Evolutionary conservation across 2,888 invertebrate species (phyloP), one percentile per base, ranked within the genome.

Genomic region (Adineta ricciae): DNA sequence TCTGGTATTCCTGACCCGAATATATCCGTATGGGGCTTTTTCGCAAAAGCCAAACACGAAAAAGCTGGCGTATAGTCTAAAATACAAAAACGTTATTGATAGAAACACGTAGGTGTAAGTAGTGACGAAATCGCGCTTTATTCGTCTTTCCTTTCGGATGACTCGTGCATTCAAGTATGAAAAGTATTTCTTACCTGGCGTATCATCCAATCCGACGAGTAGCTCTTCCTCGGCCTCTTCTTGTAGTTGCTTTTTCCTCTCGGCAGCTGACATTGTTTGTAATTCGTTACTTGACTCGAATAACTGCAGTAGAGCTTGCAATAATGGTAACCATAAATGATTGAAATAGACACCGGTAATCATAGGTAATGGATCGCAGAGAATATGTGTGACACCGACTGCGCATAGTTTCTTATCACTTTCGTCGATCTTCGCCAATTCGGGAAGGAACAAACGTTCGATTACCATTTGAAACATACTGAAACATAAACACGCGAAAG

Each of bases 381-480:
- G 41, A 41, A 78, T 24, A 41, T 41, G 78, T 78, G 78, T 94
- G 88, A 96, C 93, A 85, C 97, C 98, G 56, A 96, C 94, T 0
- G 95, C 95, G 85, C 96, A 94, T 87, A 96, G 94, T 92, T 96
- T 96, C 86, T 95, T 93, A 89, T 98, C 97, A 83, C 92, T 92
- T 2, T 95, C 95, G 19, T 93, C 93, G 24, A 97, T 94, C 89
- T 95, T 96, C 90, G 95, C 95, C 88, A 96, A 92, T 88, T 97
- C 97, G 1, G 94, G 91, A 36, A 97, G 92, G 86, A 96, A 92
- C 19, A 99, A 93, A 86, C 96, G 94, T 89, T 97, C 96, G 87
- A 96, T 90, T 84, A 99, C 95, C 97, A 97, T 97, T 46, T 94
- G 94, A 92, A 97, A 98, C 94, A 99, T 95, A 88, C 95, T 94